These are phyloP conservation scores for Dioctria linearis DNA, from an alignment of 2,888 invertebrate genomes.

Conservation along the genomic window DNA sequence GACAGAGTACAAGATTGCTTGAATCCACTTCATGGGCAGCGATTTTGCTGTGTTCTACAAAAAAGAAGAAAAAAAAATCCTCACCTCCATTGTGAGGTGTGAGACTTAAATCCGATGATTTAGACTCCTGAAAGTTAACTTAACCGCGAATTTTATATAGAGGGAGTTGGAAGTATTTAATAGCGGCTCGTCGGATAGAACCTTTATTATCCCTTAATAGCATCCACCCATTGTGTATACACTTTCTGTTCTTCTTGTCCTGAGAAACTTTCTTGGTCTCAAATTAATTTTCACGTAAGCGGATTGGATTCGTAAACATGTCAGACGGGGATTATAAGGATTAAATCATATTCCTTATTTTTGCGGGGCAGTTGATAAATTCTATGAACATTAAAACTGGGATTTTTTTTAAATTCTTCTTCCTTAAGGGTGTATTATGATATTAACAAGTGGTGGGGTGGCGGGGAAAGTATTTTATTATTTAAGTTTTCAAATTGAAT, in stretches of 20 bases:
- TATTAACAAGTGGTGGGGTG: too few species aligned
- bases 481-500: too few species aligned
- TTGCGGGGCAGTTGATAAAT: slow-evolving; percentile 24
- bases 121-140: slow-evolving; percentile 44
- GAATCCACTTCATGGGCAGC: slow-evolving; percentile 24
- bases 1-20: slow-evolving; percentile 22
- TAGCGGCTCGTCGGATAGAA: slow-evolving; percentile 4
- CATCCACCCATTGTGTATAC: slow-evolving; percentile 23
- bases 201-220: slow-evolving; percentile 49
- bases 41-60: not conserved
- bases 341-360: slow-evolving; percentile 44
- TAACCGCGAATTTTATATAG: slow-evolving; percentile 38
- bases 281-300: slow-evolving; percentile 51
- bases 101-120: slow-evolving; percentile 46
- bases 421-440: too few species aligned
- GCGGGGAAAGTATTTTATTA: too few species aligned
- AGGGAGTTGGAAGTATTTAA: slow-evolving; percentile 16
- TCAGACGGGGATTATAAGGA: slow-evolving; percentile 37
- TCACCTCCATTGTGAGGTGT: not conserved
- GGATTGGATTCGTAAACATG: slow-evolving; percentile 50
- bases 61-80: not conserved
- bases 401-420: not conserved
- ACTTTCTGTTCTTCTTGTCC: not conserved
- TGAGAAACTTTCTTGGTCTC: not conserved
- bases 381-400: slow-evolving; percentile 30